phyloP scores from a whole-genome alignment of 2,797 vertebrate species.

The Squalus acanthias region DNA sequence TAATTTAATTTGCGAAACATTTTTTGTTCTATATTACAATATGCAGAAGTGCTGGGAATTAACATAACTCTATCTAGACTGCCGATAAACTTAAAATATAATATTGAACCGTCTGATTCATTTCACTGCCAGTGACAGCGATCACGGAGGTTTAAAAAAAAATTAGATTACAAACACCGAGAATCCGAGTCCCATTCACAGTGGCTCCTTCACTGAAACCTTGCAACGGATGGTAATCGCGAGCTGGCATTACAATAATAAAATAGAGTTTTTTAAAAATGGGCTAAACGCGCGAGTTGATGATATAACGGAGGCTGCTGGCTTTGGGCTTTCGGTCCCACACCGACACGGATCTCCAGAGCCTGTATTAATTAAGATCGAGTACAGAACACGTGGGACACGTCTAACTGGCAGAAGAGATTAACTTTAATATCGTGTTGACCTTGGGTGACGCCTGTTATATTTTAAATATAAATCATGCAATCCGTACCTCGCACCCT shows the following conservation, averaged over 20 bases:
- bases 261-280: not conserved
- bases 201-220: not conserved
- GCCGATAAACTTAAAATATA: not conserved
- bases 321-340: not conserved
- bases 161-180: not conserved
- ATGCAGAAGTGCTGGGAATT: not conserved
- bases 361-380: conserved; percentile 4
- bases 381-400: not conserved
- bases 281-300: not conserved
- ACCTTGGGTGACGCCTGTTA: not conserved
- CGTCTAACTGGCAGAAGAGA: conserved; percentile 13
- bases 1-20: not conserved
- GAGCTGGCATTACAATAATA: not conserved
- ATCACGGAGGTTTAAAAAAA: not conserved
- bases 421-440: conserved; percentile 30
- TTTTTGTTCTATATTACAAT: not conserved
- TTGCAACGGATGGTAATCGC: too few species aligned
- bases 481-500: too few species aligned
- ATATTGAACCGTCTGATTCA: not conserved
- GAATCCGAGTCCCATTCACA: not conserved
- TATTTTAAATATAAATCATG: conserved; percentile 16
- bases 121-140: not conserved
- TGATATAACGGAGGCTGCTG: not conserved
- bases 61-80: not conserved
- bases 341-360: not conserved